Base-by-base conservation (phyloP, 2,888 invertebrate genomes). In the Euplexia lucipara region DNA sequence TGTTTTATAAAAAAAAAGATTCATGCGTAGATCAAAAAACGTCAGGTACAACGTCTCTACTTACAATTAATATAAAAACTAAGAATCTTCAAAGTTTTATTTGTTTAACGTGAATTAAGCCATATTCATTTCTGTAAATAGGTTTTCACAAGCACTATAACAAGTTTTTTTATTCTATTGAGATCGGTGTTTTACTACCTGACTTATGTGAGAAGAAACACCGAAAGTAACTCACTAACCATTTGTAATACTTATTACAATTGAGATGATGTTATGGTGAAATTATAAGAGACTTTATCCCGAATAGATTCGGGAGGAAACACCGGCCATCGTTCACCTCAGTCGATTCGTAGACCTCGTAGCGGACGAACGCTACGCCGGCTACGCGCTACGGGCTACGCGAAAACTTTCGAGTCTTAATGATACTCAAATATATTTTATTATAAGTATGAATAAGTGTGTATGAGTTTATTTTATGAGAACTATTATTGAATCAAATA, bases 341-440 rank as follows among this genome's bases (percentile, higher is more conserved):
- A 88, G 88, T 88, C 81, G 71, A 42, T 66, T 76, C 77, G 81
- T 81, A 82, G 82, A 80, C 61, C 49, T 69, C 86, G 88, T 87
- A 89, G 88, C 82, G 69, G 53, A 10, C 73, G 79, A 77, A 65
- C 84, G 88, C 86, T 88, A 86, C 88, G 83, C 64, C 48, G 62
- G 35, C 75, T 75, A 78, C 80, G 75, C 59, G 68, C 77, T 78
- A 82, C 83, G 39, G 16, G 64, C 74, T 66, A 80, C 80, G 86
- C 76, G 75, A 75, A 85, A 87, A 83, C 85, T 87, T 82, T 75
- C 58, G 65, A 47, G 45, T 56, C 45, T 37, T 20, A 4, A 47
- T 57, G 39, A 32, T 53, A 34, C 53, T 35, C 16, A 35, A 47
- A 53, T 14, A 41, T 22, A 18, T 14, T 10, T 2, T 42, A 16